Evolutionary conservation across 1,140 invertebrate genomes (phyloP), one percentile per base, ranked within the genome.

Genomic region (Popillia japonica): DNA sequence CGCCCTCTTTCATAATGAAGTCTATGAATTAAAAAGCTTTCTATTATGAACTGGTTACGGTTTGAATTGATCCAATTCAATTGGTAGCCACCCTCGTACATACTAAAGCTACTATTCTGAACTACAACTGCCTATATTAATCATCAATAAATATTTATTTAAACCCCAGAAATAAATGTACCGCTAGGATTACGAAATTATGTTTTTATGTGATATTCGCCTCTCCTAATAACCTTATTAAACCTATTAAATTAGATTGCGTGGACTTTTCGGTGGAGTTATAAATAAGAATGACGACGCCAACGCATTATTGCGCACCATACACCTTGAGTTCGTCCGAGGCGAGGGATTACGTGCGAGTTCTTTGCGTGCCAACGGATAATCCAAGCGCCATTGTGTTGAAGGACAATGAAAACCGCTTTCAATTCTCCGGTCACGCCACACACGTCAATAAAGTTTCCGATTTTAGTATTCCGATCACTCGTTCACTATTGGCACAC

Each of bases 401-500:
- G 76, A 77, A 72, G 76, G 76, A 77, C 76, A 77, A 77, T 77
- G 76, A 44, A 77, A 59, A 77, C 76, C 40, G 59, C 76, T 77
- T 77, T 77, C 76, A 77, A 77, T 77, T 55, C 61, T 9, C 48
- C 34, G 61, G 76, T 72, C 76, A 77, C 68, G 76, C 76, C 22
- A 72, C 44, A 22, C 73, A 10, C 42, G 73, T 75, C 61, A 68
- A 68, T 68, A 68, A 68, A 68, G 61, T 27, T 68, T 34, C 61
- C 61, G 61, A 68, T 68, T 68, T 68, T 68, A 68, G 61, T 68
- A 68, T 68, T 68, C 61, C 61, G 7, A 68, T 34, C 61, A 22
- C 61, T 48, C 44, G 44, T 48, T 68, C 22, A 68, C 17, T 14
- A 68, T 68, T 20, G 61, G 22, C 61, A 22, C 61, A 23, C 20